Base-by-base conservation (phyloP, 2,113 vertebrate genomes). In the Limnothrissa miodon region DNA sequence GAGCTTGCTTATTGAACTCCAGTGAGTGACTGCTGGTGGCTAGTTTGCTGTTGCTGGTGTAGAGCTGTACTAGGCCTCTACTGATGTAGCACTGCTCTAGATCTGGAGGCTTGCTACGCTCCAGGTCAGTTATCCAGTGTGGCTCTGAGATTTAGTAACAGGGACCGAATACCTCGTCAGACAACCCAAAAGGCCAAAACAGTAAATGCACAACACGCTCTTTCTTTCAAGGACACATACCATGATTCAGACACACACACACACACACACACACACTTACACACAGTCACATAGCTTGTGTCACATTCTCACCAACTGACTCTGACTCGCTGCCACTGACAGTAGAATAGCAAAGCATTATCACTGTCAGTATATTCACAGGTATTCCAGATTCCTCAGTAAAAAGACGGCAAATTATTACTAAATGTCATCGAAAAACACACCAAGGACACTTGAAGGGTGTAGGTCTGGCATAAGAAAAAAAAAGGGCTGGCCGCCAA, bases 381-480 rank as follows among this genome's bases (percentile, higher is more conserved):
- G n/a, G 21, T 45, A 79, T 85, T 85, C 83, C 80, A 78, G 83
- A 78, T 81, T 74, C 66, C 44, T 39, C 11, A 79, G 79, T 74
- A 84, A 83, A 79, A n/a, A 25, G 39, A 85, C 45, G 62, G 70
- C 70, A 7, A 81, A 33, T 79, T 39, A 33, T 21, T 23, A 21
- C 13, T 81, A 21, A 21, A 78, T 36, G 66, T 86, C 39, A 80
- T 29, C 33, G 44, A 74, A 86, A 81, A 53, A 23, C 19, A 39
- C 4, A 80, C 15, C 42, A 84, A 80, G 78, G 80, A 19, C 78
- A 66, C 78, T 33, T 15, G 1, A 74, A 44, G 62, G 42, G 21
- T 78, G 8, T 7, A 66, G 15, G 15, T 39, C 25, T 74, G 36
- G 66, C 66, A 74, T 74, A 74, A 74, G 13, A 17, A 74, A 74